Conservation (phyloP, 2,113 vertebrate species). For the Cavia porcellus region DNA sequence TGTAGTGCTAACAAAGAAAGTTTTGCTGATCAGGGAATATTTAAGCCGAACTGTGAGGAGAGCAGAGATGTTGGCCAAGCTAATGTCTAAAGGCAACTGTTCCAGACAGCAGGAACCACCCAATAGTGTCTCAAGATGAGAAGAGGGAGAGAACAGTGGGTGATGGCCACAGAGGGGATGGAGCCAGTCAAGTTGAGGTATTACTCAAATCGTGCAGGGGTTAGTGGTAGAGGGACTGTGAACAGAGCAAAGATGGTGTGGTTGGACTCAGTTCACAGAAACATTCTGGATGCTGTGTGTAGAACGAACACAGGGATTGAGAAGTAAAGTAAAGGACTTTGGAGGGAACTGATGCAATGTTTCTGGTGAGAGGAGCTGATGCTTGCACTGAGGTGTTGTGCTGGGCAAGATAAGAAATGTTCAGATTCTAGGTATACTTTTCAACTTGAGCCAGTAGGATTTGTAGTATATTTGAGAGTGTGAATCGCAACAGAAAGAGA, state of each 20-base stretch:
- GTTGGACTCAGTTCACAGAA: not conserved
- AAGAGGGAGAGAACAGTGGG: not conserved
- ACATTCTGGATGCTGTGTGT: too few species aligned
- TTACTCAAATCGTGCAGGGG: not conserved
- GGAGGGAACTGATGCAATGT: not conserved
- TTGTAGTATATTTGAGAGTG: not conserved
- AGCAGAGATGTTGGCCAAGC: not conserved
- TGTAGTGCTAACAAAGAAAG: not conserved
- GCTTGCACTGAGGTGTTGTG: not conserved
- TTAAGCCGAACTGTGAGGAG: not conserved
- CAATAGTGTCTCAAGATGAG: too few species aligned
- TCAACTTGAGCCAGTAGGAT: not conserved
- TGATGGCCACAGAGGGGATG: not conserved
- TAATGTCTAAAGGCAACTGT: not conserved
- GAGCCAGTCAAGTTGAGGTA: not conserved
- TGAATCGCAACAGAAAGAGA: not conserved
- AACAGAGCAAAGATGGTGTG: not conserved
- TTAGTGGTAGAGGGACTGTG: not conserved
- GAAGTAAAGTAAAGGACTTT: not conserved
- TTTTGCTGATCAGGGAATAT: not conserved
- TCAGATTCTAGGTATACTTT: not conserved
- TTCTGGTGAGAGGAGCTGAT: not conserved
- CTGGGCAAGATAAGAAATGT: not conserved
- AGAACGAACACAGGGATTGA: not conserved
- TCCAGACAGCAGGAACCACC: not conserved